These are phyloP conservation scores for Dendrolimus kikuchii DNA, from an alignment of 1,140 invertebrate species.

Conservation along the genomic window DNA sequence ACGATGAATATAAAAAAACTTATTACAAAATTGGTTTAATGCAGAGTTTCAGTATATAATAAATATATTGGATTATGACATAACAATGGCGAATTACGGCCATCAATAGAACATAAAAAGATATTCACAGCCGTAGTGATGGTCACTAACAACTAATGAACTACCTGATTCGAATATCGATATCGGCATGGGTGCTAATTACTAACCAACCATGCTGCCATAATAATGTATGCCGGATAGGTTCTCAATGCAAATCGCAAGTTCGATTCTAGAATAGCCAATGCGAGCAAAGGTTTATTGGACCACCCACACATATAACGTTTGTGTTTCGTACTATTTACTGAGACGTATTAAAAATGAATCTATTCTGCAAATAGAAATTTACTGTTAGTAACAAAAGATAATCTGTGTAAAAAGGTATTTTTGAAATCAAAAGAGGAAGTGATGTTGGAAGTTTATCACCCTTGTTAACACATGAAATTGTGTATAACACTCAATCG, in stretches of 20 bases:
- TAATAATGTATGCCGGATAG: conserved; percentile 59
- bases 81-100: neutral
- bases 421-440: too few relatives aligned
- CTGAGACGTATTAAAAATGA: neutral
- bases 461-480: too few relatives aligned
- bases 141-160: conserved; percentile 40
- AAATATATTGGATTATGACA: neutral
- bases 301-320: conserved; percentile 52
- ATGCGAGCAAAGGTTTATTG: conserved; percentile 57
- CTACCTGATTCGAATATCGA: conserved; percentile 51
- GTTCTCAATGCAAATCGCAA: conserved; percentile 66
- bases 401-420: too few relatives aligned
- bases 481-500: too few relatives aligned
- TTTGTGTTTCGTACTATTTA: conserved; percentile 2
- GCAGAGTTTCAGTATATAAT: too few relatives aligned
- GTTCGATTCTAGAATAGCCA: conserved; percentile 67
- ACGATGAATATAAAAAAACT: too few relatives aligned
- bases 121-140: neutral
- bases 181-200: conserved; percentile 59
- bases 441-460: too few relatives aligned
- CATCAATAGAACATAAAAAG: neutral
- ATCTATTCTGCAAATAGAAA: too few relatives aligned
- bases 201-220: conserved; percentile 40
- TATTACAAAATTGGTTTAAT: too few relatives aligned
- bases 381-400: too few relatives aligned